A percentile compares a stretch with the other conserved stretches of the same genome.
Conservation (phyloP, 2,888 invertebrate species). For the Sesia apiformis region DNA sequence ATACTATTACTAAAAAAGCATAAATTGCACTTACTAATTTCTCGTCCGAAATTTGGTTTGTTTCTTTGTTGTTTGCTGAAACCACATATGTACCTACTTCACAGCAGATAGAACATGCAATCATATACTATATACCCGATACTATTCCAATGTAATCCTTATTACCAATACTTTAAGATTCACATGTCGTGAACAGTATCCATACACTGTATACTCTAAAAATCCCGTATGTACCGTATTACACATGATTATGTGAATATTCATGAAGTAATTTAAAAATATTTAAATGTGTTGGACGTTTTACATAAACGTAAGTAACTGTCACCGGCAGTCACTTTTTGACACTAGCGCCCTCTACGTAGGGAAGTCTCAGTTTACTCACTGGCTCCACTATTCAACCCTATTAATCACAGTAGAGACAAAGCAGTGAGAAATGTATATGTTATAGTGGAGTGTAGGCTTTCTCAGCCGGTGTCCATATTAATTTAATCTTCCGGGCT, state of each 20-base stretch:
- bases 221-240: too few relatives aligned
- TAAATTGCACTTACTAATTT: background rate
- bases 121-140: too few relatives aligned
- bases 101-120: background rate
- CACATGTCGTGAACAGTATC: too few relatives aligned
- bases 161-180: too few relatives aligned
- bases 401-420: background rate
- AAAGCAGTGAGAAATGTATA: background rate
- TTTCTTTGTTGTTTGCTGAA: background rate
- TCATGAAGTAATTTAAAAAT: too few relatives aligned
- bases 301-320: background rate
- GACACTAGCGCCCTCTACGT: constrained; percentile 27
- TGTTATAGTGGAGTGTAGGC: background rate
- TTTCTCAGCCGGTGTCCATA: too few relatives aligned
- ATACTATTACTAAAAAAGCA: background rate
- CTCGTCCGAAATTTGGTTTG: background rate
- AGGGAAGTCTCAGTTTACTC: constrained; percentile 17
- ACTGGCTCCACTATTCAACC: background rate
- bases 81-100: background rate
- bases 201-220: too few relatives aligned
- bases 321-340: constrained; percentile 16
- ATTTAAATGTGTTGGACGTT: background rate
- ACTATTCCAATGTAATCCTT: too few relatives aligned
- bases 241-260: too few relatives aligned
- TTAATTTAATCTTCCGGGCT: too few relatives aligned